A percentile compares a stretch with the other conserved stretches of the same genome.
Evolutionary conservation across 2,888 invertebrate species (phyloP).

Genomic region (Ennomos erosarius): DNA sequence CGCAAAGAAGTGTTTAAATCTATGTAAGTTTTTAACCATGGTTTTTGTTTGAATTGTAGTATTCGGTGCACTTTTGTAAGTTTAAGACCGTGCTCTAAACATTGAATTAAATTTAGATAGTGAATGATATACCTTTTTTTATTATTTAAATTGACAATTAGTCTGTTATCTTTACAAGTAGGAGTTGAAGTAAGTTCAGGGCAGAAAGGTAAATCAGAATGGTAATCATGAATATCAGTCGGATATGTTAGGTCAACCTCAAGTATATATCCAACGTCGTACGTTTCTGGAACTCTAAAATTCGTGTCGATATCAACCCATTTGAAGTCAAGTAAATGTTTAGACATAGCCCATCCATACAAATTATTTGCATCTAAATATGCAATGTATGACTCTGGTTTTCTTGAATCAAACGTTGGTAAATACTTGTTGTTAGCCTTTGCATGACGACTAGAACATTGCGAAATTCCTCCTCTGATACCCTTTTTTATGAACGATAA

Average conservation of each 20-base stretch:
- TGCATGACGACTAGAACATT: conserved; percentile 9
- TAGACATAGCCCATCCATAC: conserved; percentile 35
- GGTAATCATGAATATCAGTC: conserved; percentile 30
- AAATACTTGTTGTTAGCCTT: conserved; percentile 21
- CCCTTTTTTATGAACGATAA: conserved; percentile 12
- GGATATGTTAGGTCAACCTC: conserved; percentile 41
- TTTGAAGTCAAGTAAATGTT: conserved; percentile 20
- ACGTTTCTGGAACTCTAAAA: conserved; percentile 16
- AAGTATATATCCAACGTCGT: conserved; percentile 30
- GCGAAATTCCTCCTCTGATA: conserved; percentile 32
- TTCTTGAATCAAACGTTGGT: conserved; percentile 5
- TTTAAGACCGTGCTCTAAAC: conserved; percentile 33
- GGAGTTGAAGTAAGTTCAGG: conserved; percentile 25
- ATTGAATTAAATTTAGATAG: conserved; percentile 21
- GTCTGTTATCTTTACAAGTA: conserved; percentile 16
- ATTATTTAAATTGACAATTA: conserved; percentile 39
- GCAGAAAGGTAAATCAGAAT: conserved; percentile 33
- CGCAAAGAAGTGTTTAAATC: conserved; percentile 22
- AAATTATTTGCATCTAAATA: conserved; percentile 35
- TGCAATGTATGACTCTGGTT: conserved; percentile 20
- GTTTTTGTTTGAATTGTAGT: conserved; percentile 28
- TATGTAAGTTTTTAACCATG: conserved; percentile 28
- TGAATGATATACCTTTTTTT: conserved; percentile 15
- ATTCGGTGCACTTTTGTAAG: conserved; percentile 33
- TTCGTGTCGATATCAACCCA: conserved; percentile 17